Conservation (phyloP, 2,888 invertebrate genomes). For the Aphodius sticticus region DNA sequence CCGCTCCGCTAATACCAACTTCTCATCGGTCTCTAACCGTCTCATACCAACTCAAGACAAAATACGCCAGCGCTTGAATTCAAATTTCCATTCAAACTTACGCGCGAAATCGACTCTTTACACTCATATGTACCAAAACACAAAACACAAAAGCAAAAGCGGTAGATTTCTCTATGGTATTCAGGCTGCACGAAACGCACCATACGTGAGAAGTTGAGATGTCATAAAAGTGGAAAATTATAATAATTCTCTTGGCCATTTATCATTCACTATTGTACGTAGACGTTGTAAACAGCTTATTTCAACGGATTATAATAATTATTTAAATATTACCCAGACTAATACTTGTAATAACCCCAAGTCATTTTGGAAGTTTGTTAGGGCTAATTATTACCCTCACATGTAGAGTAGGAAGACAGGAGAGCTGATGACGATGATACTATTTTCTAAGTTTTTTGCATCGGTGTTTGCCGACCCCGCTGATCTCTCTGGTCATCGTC, state of each 20-base stretch:
- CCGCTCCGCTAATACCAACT: no score
- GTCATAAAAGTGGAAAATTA: slow-evolving; percentile 9
- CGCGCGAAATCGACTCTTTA: no score
- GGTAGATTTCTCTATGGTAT: background rate
- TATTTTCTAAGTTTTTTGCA: slow-evolving; percentile 5
- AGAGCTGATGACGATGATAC: background rate
- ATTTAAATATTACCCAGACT: background rate
- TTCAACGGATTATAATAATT: background rate
- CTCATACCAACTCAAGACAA: no score
- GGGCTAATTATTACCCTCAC: no score
- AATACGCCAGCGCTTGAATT: no score
- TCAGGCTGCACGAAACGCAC: background rate
- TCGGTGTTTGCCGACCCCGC: background rate
- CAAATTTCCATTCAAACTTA: no score
- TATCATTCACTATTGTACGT: slow-evolving; percentile 6
- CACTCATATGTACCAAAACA: background rate
- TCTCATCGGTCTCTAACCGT: no score
- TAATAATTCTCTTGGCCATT: background rate
- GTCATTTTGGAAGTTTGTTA: no score
- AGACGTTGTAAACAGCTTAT: background rate
- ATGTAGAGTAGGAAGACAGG: background rate
- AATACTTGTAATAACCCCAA: background rate
- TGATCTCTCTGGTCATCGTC: background rate
- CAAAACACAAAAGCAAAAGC: background rate
- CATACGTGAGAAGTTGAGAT: background rate